phyloP scores from a whole-genome alignment of 2,888 invertebrate genomes.

The Lasioglossum calceatum region DNA sequence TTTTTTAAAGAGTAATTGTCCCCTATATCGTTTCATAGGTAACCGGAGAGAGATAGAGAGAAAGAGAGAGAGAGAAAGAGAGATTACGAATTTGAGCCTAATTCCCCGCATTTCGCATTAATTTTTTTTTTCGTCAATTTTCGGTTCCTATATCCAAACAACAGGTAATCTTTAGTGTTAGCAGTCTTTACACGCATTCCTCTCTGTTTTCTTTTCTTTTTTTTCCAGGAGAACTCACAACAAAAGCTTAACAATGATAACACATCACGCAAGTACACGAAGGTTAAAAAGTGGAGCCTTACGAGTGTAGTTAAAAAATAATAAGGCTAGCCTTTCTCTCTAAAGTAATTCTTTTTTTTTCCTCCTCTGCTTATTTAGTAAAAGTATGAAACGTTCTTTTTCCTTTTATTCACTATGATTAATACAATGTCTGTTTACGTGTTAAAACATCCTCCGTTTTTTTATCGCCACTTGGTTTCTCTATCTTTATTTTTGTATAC shows the following conservation, averaged over 20 bases:
- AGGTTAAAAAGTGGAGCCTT: constrained; percentile 74
- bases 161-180: constrained; percentile 74
- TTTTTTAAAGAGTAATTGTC: constrained; percentile 48
- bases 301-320: constrained; percentile 63
- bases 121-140: constrained; percentile 59
- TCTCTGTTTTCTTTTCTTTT: constrained; percentile 59
- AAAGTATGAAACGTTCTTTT: constrained; percentile 61
- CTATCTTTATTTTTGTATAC: constrained; percentile 14
- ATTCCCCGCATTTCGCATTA: constrained; percentile 27
- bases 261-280: constrained; percentile 76
- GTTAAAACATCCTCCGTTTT: constrained; percentile 50
- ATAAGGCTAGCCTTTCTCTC: constrained; percentile 62
- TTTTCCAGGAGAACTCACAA: constrained; percentile 62
- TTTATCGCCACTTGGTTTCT: constrained; percentile 13
- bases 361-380: constrained; percentile 60
- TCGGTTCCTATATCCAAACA: constrained; percentile 70
- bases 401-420: constrained; percentile 63
- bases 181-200: constrained; percentile 75
- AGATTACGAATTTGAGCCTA: constrained; percentile 68
- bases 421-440: constrained; percentile 61
- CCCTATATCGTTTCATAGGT: constrained; percentile 69
- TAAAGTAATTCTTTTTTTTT: constrained; percentile 51
- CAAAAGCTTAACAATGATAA: constrained; percentile 75
- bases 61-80: not conserved
- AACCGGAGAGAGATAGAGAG: constrained; percentile 55